Evolutionary conservation across 2,797 vertebrate genomes (phyloP).

Genomic region (Benthosema pterotum): DNA sequence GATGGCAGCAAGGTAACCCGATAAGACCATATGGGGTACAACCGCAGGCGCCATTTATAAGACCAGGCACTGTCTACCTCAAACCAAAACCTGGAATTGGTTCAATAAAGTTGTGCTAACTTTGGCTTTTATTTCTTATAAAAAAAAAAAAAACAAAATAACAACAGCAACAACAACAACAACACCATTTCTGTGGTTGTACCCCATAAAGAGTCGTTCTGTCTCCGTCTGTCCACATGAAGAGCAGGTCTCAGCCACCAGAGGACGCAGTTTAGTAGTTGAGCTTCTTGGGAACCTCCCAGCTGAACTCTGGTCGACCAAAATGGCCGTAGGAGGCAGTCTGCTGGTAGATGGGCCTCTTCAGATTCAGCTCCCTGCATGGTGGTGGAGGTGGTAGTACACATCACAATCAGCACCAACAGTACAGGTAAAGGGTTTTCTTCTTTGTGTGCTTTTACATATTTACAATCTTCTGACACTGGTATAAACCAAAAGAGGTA

Average conservation of each 20-base stretch:
- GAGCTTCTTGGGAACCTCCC: constrained; percentile 91
- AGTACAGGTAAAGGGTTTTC: no score
- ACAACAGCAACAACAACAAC: no score
- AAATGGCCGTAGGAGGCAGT: constrained; percentile 97
- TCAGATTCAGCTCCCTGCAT: constrained; percentile 91
- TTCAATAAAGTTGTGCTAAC: constrained; percentile 11
- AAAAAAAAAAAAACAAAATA: constrained; percentile 14
- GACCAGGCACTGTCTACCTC: constrained; percentile 20
- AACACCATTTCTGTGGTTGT: constrained; percentile 9
- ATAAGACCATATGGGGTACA: constrained; percentile 27
- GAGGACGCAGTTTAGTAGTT: constrained; percentile 68
- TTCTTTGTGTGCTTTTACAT: no score
- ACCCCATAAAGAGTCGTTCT: constrained; percentile 22
- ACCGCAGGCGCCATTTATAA: constrained; percentile 27
- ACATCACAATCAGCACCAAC: not conserved
- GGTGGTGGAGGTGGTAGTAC: constrained; percentile 13
- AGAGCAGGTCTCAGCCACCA: constrained; percentile 14
- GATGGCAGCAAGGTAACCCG: constrained; percentile 7
- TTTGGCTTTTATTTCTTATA: constrained; percentile 52
- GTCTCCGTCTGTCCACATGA: constrained; percentile 19
- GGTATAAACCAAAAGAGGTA: no score
- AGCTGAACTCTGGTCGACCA: constrained; percentile 89
- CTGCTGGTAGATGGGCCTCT: constrained; percentile 93
- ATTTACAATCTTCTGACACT: no score
- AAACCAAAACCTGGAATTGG: constrained; percentile 29